Conservation (phyloP, 2,888 invertebrate genomes). For the Vannuccia rotundouncinata region DNA sequence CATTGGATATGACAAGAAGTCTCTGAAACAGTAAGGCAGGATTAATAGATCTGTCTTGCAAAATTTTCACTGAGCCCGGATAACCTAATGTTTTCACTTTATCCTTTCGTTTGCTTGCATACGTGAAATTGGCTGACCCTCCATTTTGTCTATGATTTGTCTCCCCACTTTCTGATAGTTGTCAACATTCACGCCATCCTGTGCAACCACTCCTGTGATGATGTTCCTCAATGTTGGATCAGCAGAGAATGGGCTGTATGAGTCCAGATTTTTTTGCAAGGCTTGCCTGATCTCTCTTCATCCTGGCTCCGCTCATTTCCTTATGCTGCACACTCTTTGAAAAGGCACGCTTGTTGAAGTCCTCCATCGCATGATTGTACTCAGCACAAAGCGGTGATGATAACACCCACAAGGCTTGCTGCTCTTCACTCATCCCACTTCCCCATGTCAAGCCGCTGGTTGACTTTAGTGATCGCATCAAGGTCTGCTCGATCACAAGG, state of each 20-base stretch:
- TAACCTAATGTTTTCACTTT: slow-evolving; percentile 35
- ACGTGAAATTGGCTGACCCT: slow-evolving; percentile 39
- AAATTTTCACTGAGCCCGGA: slow-evolving; percentile 33
- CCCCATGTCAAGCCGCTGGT: slow-evolving; percentile 39
- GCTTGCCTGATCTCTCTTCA: slow-evolving; percentile 39
- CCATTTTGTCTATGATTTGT: slow-evolving; percentile 40
- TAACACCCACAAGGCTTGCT: slow-evolving; percentile 40
- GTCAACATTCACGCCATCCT: slow-evolving; percentile 38
- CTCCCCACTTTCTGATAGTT: slow-evolving; percentile 37
- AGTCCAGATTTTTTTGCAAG: slow-evolving; percentile 36
- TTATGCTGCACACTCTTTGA: slow-evolving; percentile 41
- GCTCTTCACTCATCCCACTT: slow-evolving; percentile 40
- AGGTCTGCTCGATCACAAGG: slow-evolving; percentile 41
- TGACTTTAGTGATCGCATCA: slow-evolving; percentile 40
- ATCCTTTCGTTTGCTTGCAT: slow-evolving; percentile 38
- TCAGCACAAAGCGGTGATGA: slow-evolving; percentile 39
- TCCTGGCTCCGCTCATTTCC: slow-evolving; percentile 37
- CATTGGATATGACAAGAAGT: slow-evolving; percentile 27
- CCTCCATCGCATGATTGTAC: slow-evolving; percentile 41
- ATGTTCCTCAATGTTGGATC: slow-evolving; percentile 41
- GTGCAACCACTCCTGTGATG: slow-evolving; percentile 36
- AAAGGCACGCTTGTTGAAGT: slow-evolving; percentile 35
- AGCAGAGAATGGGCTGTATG: slow-evolving; percentile 36
- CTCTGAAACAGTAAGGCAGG: slow-evolving; percentile 32
- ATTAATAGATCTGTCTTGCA: slow-evolving; percentile 36